Base-by-base conservation (phyloP, 2,113 vertebrate species). In the Notarius lentiginosus region DNA sequence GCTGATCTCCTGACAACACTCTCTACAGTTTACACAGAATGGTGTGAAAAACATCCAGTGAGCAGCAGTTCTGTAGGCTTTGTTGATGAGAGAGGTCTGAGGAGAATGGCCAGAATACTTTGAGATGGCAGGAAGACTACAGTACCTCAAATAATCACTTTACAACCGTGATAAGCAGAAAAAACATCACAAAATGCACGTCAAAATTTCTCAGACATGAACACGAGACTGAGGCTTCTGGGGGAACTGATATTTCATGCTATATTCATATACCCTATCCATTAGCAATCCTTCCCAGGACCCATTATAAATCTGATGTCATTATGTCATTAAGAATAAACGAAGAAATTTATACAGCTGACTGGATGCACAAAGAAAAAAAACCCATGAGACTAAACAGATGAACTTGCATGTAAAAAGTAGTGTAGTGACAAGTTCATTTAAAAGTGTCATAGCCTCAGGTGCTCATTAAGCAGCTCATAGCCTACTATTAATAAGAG, bases 401-500 rank as follows among this genome's bases (percentile, higher is more conserved):
- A 82, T 70, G 66, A 49, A 82, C 79, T 73, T 61, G 77, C 51
- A 56, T 73, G 79, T 47, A 86, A 82, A 86, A 79, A 58, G 76
- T 86, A 18, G 51, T 86, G 77, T 80, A 81, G 77, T 86, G 76
- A 86, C 85, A 81, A 86, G 65, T 66, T 86, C 75, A 86, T 81
- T 86, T 80, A 81, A 81, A 61, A 86, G 85, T 72, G 85, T 58
- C 85, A 86, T 80, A 80, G 85, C 79, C 85, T 79, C 55, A 55
- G 79, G 79, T 61, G 85, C 85, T 81, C 79, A 86, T 86, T 86
- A 86, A 72, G 79, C 60, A 79, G 84, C 84, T 85, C 75, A 85
- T 65, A 85, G 84, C 47, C 60, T 79, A 55, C 60, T 63, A 85
- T 79, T 79, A 61, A 85, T 85, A 85, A 77, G 84, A 61, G 3